Base-by-base conservation (phyloP, 2,888 invertebrate species). In the Polymixis lichenea region DNA sequence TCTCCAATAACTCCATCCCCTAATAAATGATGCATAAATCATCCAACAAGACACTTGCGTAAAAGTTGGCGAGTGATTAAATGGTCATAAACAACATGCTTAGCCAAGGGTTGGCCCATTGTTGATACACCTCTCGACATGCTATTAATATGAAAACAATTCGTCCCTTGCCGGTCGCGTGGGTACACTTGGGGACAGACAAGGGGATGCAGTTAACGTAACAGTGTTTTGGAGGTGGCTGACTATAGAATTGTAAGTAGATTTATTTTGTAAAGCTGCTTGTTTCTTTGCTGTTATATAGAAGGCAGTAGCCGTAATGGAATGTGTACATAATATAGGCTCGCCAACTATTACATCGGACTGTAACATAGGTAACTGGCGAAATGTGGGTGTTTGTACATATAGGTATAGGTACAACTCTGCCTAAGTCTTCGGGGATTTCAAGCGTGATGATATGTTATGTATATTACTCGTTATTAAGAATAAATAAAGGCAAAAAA, bases 91-190 rank as follows among this genome's bases (percentile, higher is more conserved):
- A 90, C 89, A 93, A 89, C 90, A 89, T 90, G 93, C 90, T 92
- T 89, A 89, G 89, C 86, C 90, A 89, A 91, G 94, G 89, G 93
- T 86, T 85, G 83, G 84, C 84, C 86, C 86, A 95, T 94, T 95
- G 93, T 94, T 90, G 90, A 89, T 87, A 90, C 87, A 89, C 93
- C 92, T 95, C 94, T 94, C 95, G 91, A 95, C 95, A 95, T 95
- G 93, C 95, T 95, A 95, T 95, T 95, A 96, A 96, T 96, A 95
- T 92, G 95, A 96, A 96, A 96, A 96, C 96, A 96, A 96, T 96
- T 96, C 94, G 92, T 94, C 96, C 95, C 96, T 94, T 91, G 93
- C 89, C 90, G 88, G 91, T 93, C 92, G 90, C 91, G 90, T 90
- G 91, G 74, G 83, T 95, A 91, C 92, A 96, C 91, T 91, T 83